Conservation (phyloP, 2,113 vertebrate genomes). For the Phalacrocorax brasilianus region DNA sequence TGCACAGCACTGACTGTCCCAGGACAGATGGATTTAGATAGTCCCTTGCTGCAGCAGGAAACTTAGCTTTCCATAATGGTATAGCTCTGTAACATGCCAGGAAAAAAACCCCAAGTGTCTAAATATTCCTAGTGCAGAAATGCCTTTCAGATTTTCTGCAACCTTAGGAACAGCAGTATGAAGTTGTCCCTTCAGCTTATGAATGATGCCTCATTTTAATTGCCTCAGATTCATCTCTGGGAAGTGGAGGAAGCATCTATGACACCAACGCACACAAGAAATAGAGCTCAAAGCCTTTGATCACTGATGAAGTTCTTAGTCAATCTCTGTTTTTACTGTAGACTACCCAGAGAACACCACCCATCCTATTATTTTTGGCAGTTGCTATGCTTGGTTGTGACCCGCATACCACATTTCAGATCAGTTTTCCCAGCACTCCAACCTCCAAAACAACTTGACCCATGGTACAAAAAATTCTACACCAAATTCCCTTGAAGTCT, state of each 20-base stretch:
- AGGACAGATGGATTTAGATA: not conserved
- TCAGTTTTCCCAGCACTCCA: not conserved
- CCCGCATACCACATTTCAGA: not conserved
- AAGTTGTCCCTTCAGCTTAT: not conserved
- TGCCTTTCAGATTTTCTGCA: not conserved
- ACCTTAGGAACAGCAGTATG: not conserved
- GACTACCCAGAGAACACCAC: not conserved
- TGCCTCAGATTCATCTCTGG: not conserved
- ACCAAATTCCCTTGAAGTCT: not conserved
- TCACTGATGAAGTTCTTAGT: not conserved
- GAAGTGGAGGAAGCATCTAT: not conserved
- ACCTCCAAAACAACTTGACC: not conserved
- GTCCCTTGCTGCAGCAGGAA: not conserved
- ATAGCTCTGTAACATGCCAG: not conserved
- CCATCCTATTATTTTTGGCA: not conserved
- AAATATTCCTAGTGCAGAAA: not conserved
- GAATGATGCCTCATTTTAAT: not conserved
- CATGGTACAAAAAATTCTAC: not conserved
- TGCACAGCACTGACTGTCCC: not conserved
- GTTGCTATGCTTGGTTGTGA: not conserved
- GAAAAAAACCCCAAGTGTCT: not conserved
- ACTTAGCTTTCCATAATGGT: not conserved
- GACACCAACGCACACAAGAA: accelerated
- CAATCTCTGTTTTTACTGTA: not conserved
- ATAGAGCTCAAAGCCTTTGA: not conserved